A percentile compares a stretch with the other conserved stretches of the same genome.
Evolutionary conservation across 2,113 vertebrate genomes (phyloP).

Genomic region (Callocephalon fimbriatum): DNA sequence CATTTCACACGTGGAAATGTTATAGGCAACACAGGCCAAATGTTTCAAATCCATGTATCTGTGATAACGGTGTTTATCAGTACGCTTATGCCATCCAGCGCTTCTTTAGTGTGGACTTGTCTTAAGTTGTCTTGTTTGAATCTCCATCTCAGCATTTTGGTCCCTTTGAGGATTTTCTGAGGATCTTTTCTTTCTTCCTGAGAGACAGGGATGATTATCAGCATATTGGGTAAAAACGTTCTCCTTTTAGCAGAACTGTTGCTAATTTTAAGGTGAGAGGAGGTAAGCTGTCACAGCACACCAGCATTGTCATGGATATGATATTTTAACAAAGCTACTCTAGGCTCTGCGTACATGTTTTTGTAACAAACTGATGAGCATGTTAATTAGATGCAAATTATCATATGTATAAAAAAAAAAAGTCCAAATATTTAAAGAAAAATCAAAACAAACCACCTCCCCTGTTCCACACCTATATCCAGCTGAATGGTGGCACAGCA

Average conservation of each 20-base stretch:
- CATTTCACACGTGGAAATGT: accelerated
- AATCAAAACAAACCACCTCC: background rate
- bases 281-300: background rate
- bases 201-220: background rate
- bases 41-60: accelerated
- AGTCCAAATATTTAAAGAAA: conserved; percentile 36
- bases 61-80: too few relatives aligned
- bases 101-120: background rate
- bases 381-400: conserved; percentile 29
- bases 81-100: too few relatives aligned
- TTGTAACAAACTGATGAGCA: background rate
- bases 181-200: background rate
- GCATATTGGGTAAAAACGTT: background rate
- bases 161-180: background rate
- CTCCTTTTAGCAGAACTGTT: background rate
- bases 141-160: background rate
- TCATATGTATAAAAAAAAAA: background rate
- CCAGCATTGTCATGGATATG: background rate
- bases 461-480: background rate
- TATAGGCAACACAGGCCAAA: background rate
- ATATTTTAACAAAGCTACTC: background rate
- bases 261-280: background rate
- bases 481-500: background rate
- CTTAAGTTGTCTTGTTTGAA: accelerated
- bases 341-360: background rate